These are phyloP conservation scores for Eupeodes corollae DNA, from an alignment of 1,140 invertebrate species.

Conservation along the genomic window DNA sequence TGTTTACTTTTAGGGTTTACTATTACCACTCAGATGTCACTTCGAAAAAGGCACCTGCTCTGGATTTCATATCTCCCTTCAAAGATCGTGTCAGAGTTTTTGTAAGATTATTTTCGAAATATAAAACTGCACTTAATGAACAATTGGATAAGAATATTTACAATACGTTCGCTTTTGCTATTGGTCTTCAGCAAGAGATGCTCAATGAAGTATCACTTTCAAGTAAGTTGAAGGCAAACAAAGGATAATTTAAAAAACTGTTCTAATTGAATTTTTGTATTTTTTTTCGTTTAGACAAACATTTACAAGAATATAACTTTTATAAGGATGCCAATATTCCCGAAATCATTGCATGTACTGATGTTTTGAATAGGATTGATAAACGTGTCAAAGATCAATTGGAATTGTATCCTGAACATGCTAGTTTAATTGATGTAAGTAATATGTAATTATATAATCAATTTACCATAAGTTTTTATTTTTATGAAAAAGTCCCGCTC, in stretches of 20 bases:
- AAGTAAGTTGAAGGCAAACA: constrained; percentile 7
- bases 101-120: constrained; percentile 20
- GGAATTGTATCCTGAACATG: constrained; percentile 81
- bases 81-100: constrained; percentile 23
- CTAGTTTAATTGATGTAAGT: constrained; percentile 54
- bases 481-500: too few species aligned
- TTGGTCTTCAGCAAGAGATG: constrained; percentile 21
- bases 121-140: constrained; percentile 16
- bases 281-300: too few species aligned
- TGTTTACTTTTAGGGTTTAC: constrained; percentile 1
- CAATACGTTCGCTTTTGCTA: constrained; percentile 20
- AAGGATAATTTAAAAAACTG: background rate
- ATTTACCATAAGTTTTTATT: too few species aligned
- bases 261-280: background rate
- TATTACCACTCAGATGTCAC: constrained; percentile 9
- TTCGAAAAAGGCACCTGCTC: background rate
- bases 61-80: constrained; percentile 17
- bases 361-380: constrained; percentile 53
- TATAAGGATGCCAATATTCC: constrained; percentile 75
- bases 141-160: constrained; percentile 18
- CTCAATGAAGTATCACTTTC: constrained; percentile 15
- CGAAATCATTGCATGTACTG: constrained; percentile 61
- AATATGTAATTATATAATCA: constrained; percentile 41
- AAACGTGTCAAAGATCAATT: constrained; percentile 55
- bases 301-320: constrained; percentile 49